A percentile compares a stretch with the other conserved stretches of the same genome.
These are phyloP conservation scores for Hypsibius dujardini DNA, from an alignment of 1,140 invertebrate genomes.

Conservation along the genomic window DNA sequence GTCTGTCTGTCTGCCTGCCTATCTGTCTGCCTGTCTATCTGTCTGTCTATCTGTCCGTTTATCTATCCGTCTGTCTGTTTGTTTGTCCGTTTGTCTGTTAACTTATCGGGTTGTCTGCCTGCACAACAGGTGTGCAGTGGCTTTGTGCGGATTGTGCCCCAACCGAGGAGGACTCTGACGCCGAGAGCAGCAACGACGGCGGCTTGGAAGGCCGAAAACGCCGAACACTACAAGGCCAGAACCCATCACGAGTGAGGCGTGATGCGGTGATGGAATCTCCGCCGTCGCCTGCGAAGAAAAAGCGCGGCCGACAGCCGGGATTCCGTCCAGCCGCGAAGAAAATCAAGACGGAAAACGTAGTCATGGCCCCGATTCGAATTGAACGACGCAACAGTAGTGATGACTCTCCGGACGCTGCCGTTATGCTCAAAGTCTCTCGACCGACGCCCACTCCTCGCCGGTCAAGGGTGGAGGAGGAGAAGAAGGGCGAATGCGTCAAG, in stretches of 20 bases:
- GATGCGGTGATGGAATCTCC: background rate
- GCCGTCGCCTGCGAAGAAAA: background rate
- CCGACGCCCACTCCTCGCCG: background rate
- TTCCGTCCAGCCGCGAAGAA: background rate
- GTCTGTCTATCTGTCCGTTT: background rate
- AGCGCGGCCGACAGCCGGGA: background rate
- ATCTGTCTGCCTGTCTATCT: too few species aligned
- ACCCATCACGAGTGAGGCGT: background rate
- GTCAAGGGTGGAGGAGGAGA: background rate
- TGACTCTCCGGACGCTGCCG: background rate
- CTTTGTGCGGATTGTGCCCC: slow-evolving; percentile 1
- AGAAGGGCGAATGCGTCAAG: background rate
- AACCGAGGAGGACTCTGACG: slow-evolving; percentile 2
- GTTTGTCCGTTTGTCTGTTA: too few species aligned
- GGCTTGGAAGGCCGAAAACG: background rate
- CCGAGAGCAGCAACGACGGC: background rate
- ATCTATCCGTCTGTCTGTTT: background rate
- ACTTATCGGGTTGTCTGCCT: too few species aligned
- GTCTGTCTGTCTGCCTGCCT: too few species aligned
- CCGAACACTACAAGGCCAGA: slow-evolving; percentile 1
- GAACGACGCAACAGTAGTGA: background rate
- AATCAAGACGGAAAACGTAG: background rate
- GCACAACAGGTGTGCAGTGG: slow-evolving; percentile 15
- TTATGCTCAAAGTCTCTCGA: background rate
- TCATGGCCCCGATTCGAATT: too few species aligned